A percentile compares a stretch with the other conserved stretches of the same genome.
Conservation (phyloP, 2,113 vertebrate genomes). For the Microcebus lehilahytsara region DNA sequence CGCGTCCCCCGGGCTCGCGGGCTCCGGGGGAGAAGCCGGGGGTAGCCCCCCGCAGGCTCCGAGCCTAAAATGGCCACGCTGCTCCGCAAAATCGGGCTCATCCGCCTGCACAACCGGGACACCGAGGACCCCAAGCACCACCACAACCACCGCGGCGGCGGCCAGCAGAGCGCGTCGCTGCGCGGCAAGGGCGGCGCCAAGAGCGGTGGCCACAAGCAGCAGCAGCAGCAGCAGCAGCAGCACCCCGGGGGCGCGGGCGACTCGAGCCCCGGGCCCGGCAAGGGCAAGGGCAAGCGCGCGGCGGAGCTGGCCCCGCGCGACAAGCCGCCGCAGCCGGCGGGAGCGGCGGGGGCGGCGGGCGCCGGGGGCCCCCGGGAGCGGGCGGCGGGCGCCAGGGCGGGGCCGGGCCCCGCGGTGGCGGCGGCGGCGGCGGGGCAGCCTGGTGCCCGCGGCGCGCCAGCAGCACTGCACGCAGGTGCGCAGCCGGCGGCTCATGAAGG, state of each 20-base stretch:
- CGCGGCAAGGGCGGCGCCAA: conserved; percentile 92
- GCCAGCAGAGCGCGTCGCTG: conserved; percentile 93
- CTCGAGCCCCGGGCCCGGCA: conserved; percentile 80
- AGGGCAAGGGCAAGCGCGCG: conserved; percentile 86
- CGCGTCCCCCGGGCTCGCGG: neutral
- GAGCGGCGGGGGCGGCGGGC: conserved; percentile 50
- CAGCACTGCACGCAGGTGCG: conserved; percentile 98
- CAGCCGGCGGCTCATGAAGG: conserved; percentile 98
- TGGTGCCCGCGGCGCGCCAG: conserved; percentile 90
- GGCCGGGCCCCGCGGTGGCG: conserved; percentile 82
- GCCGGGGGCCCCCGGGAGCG: conserved; percentile 71
- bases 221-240: conserved; percentile 83
- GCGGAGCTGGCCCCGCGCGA: conserved; percentile 83
- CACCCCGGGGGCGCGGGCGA: conserved; percentile 88
- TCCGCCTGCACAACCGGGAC: conserved; percentile 97
- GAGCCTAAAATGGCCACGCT: conserved; percentile 92
- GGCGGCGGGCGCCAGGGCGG: conserved; percentile 85
- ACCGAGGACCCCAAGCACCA: conserved; percentile 98
- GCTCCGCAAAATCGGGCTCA: conserved; percentile 97
- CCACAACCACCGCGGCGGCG: conserved; percentile 86
- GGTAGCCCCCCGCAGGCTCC: neutral
- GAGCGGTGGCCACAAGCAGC: conserved; percentile 89
- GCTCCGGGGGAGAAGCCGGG: conserved; percentile 16
- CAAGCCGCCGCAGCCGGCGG: conserved; percentile 80
- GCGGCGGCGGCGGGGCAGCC: conserved; percentile 83